These are phyloP conservation scores for Ornithorhynchus anatinus DNA, from an alignment of 2,113 vertebrate species.

Conservation along the genomic window DNA sequence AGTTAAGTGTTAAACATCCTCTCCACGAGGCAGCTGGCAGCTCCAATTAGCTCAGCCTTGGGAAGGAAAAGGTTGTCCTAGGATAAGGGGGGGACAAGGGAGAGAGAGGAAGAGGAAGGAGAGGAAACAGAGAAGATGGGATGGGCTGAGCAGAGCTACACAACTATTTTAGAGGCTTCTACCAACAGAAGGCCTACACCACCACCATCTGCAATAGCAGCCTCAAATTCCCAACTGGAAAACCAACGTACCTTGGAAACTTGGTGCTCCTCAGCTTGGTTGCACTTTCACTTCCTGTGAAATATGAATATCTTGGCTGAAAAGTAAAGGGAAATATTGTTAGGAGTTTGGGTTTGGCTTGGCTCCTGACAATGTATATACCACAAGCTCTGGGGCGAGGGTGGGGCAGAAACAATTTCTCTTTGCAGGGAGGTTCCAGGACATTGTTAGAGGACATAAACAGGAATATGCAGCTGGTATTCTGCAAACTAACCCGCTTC, in stretches of 20 bases:
- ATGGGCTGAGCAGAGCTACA: not conserved
- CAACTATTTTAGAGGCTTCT: not conserved
- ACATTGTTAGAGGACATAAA: not conserved
- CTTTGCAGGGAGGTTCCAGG: not conserved
- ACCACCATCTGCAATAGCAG: too few relatives aligned
- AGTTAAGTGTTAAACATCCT: constrained; percentile 41
- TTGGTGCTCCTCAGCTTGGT: constrained; percentile 61
- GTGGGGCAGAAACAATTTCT: not conserved
- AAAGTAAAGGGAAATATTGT: constrained; percentile 55
- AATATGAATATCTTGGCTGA: constrained; percentile 66
- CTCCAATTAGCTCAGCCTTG: not conserved
- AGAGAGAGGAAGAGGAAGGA: constrained; percentile 61
- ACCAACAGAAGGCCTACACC: constrained; percentile 37
- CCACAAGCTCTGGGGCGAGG: not conserved
- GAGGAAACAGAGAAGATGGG: constrained; percentile 45
- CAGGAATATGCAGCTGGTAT: too few relatives aligned
- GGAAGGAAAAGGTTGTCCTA: accelerated
- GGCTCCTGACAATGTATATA: accelerated
- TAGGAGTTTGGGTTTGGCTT: constrained; percentile 24
- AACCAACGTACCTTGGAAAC: constrained; percentile 68
- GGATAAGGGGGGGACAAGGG: not conserved
- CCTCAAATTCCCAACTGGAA: constrained; percentile 64
- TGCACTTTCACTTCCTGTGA: constrained; percentile 69
- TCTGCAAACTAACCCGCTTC: not conserved
- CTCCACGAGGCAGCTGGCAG: constrained; percentile 38